These are phyloP conservation scores for Brachionus sp. DNA, from an alignment of 1,140 invertebrate genomes.

Conservation along the genomic window DNA sequence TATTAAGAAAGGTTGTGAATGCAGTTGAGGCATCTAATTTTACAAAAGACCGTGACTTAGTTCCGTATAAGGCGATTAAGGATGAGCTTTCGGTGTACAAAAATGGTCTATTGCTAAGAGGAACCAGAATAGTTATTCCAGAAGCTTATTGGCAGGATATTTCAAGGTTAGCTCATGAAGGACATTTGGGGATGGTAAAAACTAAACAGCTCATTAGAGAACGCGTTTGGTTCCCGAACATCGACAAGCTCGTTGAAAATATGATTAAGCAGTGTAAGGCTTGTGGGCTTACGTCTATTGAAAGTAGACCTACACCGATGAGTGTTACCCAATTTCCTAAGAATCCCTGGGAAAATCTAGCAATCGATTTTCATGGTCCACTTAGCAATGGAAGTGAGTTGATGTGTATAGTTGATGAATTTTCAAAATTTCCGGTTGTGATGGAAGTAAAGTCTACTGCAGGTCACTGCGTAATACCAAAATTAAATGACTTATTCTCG, in stretches of 20 bases:
- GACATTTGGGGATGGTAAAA: no score
- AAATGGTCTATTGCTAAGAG: neutral
- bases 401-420: slow-evolving; percentile 50
- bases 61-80: neutral
- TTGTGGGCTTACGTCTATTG: neutral
- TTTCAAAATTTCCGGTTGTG: slow-evolving; percentile 50
- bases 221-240: no score
- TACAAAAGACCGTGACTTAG: neutral
- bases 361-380: slow-evolving; percentile 52
- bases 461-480: slow-evolving; percentile 35
- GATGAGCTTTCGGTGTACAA: neutral
- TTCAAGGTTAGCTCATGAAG: neutral
- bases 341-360: slow-evolving; percentile 48
- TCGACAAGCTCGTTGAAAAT: neutral
- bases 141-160: neutral
- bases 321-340: slow-evolving; percentile 35
- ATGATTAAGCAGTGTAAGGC: neutral
- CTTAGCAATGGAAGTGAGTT: slow-evolving; percentile 49
- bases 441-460: slow-evolving; percentile 47
- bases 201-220: no score
- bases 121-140: neutral
- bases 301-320: neutral
- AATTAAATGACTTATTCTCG: slow-evolving; percentile 47
- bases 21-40: neutral
- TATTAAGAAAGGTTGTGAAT: neutral